Evolutionary conservation across 2,797 vertebrate species (phyloP).

Genomic region (Halcyon chelicuti): DNA sequence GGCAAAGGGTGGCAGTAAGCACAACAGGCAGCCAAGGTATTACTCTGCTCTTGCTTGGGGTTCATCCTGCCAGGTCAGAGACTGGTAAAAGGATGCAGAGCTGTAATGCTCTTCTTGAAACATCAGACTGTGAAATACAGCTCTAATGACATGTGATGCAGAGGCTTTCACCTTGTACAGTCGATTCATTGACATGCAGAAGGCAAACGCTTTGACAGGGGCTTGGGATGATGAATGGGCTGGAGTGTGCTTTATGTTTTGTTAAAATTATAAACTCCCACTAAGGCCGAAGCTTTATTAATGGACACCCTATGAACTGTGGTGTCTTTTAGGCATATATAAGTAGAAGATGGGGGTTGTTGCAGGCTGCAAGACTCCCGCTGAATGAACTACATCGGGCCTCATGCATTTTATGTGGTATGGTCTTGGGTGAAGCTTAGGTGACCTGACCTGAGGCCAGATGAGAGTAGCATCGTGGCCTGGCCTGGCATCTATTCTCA

Average conservation of each 20-base stretch:
- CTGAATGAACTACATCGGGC: rapidly evolving
- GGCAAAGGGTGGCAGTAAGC: background rate
- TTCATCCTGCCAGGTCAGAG: background rate
- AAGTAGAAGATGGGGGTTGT: background rate
- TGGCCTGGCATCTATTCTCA: background rate
- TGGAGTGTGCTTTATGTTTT: background rate
- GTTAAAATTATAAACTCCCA: background rate
- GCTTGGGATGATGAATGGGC: background rate
- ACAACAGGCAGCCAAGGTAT: background rate
- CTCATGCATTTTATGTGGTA: rapidly evolving
- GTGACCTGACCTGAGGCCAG: background rate
- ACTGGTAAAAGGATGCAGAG: background rate
- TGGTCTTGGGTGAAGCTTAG: background rate
- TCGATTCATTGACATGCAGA: background rate
- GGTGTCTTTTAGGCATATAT: rapidly evolving
- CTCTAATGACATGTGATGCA: background rate
- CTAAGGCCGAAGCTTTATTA: background rate
- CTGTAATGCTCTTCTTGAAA: background rate
- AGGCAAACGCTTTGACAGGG: background rate
- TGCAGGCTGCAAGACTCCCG: background rate
- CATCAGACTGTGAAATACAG: background rate
- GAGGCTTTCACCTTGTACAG: background rate
- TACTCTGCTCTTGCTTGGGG: background rate
- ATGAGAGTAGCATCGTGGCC: background rate
- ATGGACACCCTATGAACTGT: rapidly evolving